Conservation (phyloP, 1,140 invertebrate genomes). For the Neodiprion virginianus region DNA sequence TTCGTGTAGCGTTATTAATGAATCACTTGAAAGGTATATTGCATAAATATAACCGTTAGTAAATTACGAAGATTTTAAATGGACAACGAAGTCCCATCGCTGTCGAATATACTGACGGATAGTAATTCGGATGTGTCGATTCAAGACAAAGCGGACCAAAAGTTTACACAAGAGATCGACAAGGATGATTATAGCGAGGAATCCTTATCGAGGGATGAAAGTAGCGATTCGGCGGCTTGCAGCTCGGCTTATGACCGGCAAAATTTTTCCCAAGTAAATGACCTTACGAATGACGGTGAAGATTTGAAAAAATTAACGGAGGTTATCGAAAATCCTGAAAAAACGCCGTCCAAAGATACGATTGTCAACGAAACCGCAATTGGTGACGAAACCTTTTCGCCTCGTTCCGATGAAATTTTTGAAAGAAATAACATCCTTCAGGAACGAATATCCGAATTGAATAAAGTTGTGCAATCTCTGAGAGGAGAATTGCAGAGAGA, state of each 20-base stretch:
- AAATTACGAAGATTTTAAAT: not conserved
- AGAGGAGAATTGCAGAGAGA: constrained; percentile 29
- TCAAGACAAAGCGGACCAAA: not conserved
- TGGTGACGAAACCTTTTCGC: not conserved
- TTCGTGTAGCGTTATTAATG: too few species aligned
- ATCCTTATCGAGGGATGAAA: not conserved
- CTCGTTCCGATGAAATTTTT: not conserved
- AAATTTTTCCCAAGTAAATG: constrained; percentile 11
- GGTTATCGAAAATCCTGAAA: constrained; percentile 34
- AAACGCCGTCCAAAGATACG: not conserved
- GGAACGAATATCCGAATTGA: constrained; percentile 30
- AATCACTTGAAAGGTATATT: too few species aligned
- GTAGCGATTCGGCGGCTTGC: not conserved
- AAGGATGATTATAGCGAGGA: not conserved
- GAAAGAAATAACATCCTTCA: constrained; percentile 18
- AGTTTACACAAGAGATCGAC: not conserved
- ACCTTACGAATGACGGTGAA: constrained; percentile 22
- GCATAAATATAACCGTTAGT: too few species aligned
- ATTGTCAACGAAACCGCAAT: not conserved
- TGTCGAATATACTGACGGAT: not conserved
- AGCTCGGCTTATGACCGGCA: constrained; percentile 26
- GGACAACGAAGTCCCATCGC: not conserved
- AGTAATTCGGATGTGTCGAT: not conserved
- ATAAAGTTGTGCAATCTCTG: constrained; percentile 25
- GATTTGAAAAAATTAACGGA: constrained; percentile 28